These are phyloP conservation scores for Coenonympha arcania DNA, from an alignment of 2,888 invertebrate genomes.

Conservation along the genomic window DNA sequence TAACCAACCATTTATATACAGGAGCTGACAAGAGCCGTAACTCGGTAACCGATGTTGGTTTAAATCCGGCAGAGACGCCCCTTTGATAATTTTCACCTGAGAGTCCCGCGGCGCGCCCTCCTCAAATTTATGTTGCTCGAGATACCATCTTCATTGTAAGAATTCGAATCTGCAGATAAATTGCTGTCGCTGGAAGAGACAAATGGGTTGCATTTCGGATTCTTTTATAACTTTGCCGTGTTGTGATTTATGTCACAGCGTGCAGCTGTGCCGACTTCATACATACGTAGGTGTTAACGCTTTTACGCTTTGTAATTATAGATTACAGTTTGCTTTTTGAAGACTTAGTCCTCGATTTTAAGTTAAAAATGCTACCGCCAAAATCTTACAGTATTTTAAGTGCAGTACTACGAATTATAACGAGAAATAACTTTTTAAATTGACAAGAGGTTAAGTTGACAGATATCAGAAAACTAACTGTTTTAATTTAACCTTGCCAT, in stretches of 20 bases:
- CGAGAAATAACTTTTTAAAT: too few species aligned
- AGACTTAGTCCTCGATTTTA: too few species aligned
- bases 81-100: slow-evolving; percentile 73
- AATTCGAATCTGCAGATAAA: slow-evolving; percentile 45
- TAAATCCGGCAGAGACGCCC: slow-evolving; percentile 48
- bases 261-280: too few species aligned
- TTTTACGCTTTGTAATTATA: too few species aligned
- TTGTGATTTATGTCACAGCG: not conserved
- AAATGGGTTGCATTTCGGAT: not conserved
- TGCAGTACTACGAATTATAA: too few species aligned
- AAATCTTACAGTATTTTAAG: too few species aligned
- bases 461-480: too few species aligned
- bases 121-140: slow-evolving; percentile 58
- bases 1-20: slow-evolving; percentile 32
- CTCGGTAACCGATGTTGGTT: slow-evolving; percentile 55
- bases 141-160: slow-evolving; percentile 64
- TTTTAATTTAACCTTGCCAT: too few species aligned
- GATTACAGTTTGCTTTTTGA: too few species aligned
- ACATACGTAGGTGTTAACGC: too few species aligned
- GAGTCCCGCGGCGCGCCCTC: slow-evolving; percentile 39
- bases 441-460: too few species aligned
- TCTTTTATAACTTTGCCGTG: not conserved
- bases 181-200: slow-evolving; percentile 37
- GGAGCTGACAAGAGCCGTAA: slow-evolving; percentile 27
- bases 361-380: too few species aligned